phyloP scores from a whole-genome alignment of 2,888 invertebrate species.

The Caenorhabditis doughertyi region DNA sequence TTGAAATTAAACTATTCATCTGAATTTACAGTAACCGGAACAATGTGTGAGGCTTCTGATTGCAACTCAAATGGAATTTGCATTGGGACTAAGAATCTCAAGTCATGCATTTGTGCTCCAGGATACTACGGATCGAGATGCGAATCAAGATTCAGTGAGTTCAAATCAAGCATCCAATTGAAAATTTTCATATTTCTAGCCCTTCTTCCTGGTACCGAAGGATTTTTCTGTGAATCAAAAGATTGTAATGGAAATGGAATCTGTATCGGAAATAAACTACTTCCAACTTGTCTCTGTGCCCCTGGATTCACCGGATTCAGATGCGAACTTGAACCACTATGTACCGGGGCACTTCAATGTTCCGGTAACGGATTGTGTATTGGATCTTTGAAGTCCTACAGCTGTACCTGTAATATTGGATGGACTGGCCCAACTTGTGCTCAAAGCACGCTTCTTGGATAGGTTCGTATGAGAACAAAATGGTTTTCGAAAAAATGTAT shows the following conservation, averaged over 20 bases:
- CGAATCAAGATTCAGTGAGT: slow-evolving; percentile 65
- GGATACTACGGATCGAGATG: slow-evolving; percentile 71
- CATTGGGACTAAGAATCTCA: slow-evolving; percentile 69
- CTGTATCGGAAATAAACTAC: slow-evolving; percentile 70
- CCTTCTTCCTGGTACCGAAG: slow-evolving; percentile 66
- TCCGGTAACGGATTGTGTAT: slow-evolving; percentile 75
- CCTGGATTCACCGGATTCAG: slow-evolving; percentile 75
- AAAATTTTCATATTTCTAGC: slow-evolving; percentile 33
- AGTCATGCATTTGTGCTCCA: slow-evolving; percentile 70
- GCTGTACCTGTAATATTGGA: slow-evolving; percentile 88
- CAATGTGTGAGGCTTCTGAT: slow-evolving; percentile 74
- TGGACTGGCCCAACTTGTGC: slow-evolving; percentile 94
- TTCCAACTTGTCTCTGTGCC: slow-evolving; percentile 74
- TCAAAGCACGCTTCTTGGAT: slow-evolving; percentile 56
- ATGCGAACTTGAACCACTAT: slow-evolving; percentile 78
- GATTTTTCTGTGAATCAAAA: slow-evolving; percentile 65
- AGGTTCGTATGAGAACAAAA: not conserved
- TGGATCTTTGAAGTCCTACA: slow-evolving; percentile 71
- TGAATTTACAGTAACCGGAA: slow-evolving; percentile 72
- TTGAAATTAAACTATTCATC: too few species aligned
- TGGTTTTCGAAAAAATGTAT: slow-evolving; percentile 1
- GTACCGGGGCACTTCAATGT: slow-evolving; percentile 73
- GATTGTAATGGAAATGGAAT: slow-evolving; percentile 74
- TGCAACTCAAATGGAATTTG: slow-evolving; percentile 76
- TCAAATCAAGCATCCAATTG: too few species aligned